Evolutionary conservation across 2,113 vertebrate genomes (phyloP), one percentile per base, ranked within the genome.

Genomic region (Gulo gulo): DNA sequence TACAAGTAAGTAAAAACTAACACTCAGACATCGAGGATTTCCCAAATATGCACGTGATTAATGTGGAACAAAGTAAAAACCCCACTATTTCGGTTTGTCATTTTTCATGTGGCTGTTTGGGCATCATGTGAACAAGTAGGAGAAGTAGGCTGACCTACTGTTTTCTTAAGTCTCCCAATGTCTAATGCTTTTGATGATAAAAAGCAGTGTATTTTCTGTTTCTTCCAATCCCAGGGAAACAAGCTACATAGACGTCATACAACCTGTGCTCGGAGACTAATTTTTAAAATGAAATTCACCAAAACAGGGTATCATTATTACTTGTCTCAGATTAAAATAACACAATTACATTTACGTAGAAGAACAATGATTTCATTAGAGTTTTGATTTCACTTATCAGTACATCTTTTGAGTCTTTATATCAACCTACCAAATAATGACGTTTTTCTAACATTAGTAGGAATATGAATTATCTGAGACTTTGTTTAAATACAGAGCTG

Each of bases 1-100:
- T 91, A 63, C 34, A 83, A 91, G 31, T 34, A 42, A 47, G 59
- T 84, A 78, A 89, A 95, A 80, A 18, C n/a, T 81, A 57, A 82
- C 55, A 71, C 65, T 69, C 59, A 55, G 16, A 81, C 26, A 86
- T 12, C 15, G 29, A 57, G 45, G 31, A 7, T 71, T 94, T 93
- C 65, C 65, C 67, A 74, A 91, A 79, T n/a, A 82, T 6, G n/a
- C 6, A 39, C 39, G 4, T 67, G 47, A 84, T 86, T 94, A 34
- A 81, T 47, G 23, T 11, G 47, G 52, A 93, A 52, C 42, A 83
- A 86, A 80, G 34, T 45, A 21, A 80, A 23, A 59, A 7, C 78
- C 57, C 57, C 1, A 86, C 20, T 67, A 69, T 45, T 50, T 93
- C 55, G 20, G 15, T 78, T 86, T 96, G 84, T 36, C 1, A 23